Base-by-base conservation (phyloP, 2,797 vertebrate species). In the Hippopotamyrus pictus region DNA sequence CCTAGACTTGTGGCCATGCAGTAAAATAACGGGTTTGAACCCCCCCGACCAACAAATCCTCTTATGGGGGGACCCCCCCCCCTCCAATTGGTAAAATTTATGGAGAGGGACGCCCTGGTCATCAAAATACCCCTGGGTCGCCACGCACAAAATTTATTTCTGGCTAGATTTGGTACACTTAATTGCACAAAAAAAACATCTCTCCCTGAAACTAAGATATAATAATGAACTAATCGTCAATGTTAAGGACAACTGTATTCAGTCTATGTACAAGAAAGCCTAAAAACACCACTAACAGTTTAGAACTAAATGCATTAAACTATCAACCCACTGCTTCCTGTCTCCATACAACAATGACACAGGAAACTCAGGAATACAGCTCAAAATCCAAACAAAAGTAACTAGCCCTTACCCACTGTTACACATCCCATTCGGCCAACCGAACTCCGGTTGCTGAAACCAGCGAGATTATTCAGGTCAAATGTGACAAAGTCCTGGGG, bases 361-460 rank as follows among this genome's bases (percentile, higher is more conserved):
- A 89, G 54, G 25, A 87, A 76, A 90, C 59, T 89, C 53, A 88
- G 48, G 57, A 41, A 48, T 46, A 85, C 46, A 9, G 89, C 37
- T 44, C 9, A 59, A 89, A 37, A 85, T 54, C 50, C 11, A 88
- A 88, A 87, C 11, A 37, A 87, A 44, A 54, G 88, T 37, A 50
- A 54, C 9, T 25, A 65, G 62, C 6, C 86, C 93, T 93, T 91
- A 93, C 93, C 91, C n/a, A 91, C 90, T 89, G 69, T 76, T 11
- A 89, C 54, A 33, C 91, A 87, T 89, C 87, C 91, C 93, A 90
- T 90, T 90, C 83, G 33, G 12, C 37, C 19, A 44, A 83, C 17
- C 7, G 9, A 44, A 69, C 69, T 89, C 65, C n/a, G 54, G n/a
- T 2, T 22, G 46, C 29, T 41, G 25, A 46, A 12, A 50, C 9